phyloP scores from a whole-genome alignment of 2,113 vertebrate genomes.

The Pao palembangensis region DNA sequence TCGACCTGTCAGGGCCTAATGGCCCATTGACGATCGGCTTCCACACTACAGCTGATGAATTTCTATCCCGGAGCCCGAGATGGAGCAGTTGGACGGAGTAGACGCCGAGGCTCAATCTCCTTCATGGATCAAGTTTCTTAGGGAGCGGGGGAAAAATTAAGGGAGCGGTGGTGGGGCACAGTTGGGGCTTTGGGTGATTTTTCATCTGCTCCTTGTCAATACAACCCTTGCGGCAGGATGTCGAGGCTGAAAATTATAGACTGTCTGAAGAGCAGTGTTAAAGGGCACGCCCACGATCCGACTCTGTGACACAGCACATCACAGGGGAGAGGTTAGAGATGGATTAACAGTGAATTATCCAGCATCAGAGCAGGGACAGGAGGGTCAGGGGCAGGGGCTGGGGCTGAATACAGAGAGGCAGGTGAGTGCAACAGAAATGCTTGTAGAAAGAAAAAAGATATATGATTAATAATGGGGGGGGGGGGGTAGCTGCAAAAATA shows the following conservation, averaged over 20 bases:
- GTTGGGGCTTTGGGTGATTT: conserved; percentile 26
- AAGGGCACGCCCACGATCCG: conserved; percentile 21
- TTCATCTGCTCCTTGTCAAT: conserved; percentile 53
- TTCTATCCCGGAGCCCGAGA: conserved; percentile 30
- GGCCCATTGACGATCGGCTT: conserved; percentile 40
- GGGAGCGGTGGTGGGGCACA: conserved; percentile 8
- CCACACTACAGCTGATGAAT: conserved; percentile 48
- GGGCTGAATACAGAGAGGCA: conserved; percentile 7
- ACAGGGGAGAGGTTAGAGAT: conserved; percentile 47
- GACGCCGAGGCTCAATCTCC: conserved; percentile 42
- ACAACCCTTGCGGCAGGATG: conserved; percentile 11
- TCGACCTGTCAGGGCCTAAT: conserved; percentile 60
- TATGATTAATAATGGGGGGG: background rate
- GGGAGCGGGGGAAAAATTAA: conserved; percentile 12
- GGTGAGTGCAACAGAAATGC: background rate
- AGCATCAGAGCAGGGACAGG: conserved; percentile 7
- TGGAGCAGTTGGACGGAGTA: conserved; percentile 6
- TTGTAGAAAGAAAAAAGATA: background rate
- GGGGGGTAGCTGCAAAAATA: conserved; percentile 39
- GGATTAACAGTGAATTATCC: conserved; percentile 48
- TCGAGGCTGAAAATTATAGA: conserved; percentile 40
- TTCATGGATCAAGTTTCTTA: conserved; percentile 37
- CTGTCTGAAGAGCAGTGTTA: conserved; percentile 12
- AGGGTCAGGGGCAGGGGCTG: conserved; percentile 11
- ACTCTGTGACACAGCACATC: conserved; percentile 49